Conservation (phyloP, 1,140 invertebrate genomes). For the Teleopsis dalmanni region DNA sequence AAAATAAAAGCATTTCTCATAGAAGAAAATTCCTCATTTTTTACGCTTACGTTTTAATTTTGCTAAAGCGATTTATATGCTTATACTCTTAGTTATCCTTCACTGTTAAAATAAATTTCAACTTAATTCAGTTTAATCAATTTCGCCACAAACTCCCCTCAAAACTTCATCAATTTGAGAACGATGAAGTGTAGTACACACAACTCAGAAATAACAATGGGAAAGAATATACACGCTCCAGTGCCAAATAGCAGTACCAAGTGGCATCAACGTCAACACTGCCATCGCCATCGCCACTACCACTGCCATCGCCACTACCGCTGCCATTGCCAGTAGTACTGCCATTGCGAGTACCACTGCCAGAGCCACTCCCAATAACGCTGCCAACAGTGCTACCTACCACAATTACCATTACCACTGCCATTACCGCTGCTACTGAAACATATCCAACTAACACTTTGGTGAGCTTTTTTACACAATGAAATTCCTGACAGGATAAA, state of each 20-base stretch:
- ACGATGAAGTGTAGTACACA: conserved; percentile 1
- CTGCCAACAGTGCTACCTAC: no score
- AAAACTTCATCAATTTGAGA: background rate
- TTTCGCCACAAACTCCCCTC: background rate
- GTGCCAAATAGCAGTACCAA: background rate
- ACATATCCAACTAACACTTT: background rate
- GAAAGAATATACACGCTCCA: background rate
- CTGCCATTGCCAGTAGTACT: no score
- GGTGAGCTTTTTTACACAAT: conserved; percentile 2
- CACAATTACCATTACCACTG: no score
- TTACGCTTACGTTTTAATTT: no score
- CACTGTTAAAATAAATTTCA: no score
- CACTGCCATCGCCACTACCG: background rate
- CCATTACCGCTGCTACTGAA: no score
- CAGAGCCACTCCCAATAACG: no score
- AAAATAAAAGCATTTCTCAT: no score
- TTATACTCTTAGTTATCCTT: no score
- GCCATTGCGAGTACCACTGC: no score
- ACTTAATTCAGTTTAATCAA: background rate
- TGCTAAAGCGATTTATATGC: no score
- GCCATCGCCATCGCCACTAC: background rate
- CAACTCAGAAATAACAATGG: background rate
- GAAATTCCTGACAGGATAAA: conserved; percentile 7
- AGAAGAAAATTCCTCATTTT: no score
- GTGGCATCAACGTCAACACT: background rate